A percentile compares a stretch with the other conserved stretches of the same genome.
Conservation (phyloP, 2,113 vertebrate species). For the Caloenas nicobarica region DNA sequence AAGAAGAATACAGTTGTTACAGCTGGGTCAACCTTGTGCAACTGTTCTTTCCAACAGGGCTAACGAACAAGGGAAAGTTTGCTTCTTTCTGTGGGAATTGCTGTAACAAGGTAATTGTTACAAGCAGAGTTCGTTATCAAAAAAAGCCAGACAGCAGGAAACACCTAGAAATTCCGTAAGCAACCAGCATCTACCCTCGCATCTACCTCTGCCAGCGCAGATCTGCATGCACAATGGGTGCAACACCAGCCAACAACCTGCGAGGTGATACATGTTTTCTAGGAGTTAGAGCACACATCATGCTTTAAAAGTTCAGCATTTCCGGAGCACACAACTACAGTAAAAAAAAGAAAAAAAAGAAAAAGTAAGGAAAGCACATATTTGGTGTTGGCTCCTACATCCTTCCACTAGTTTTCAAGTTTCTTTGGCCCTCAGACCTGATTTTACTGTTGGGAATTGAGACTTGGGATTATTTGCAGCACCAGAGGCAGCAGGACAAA, state of each 20-base stretch:
- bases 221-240: rapidly evolving
- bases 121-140: background rate
- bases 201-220: rapidly evolving
- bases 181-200: background rate
- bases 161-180: background rate
- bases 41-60: background rate
- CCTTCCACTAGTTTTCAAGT: background rate
- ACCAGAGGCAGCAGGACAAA: background rate
- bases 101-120: background rate
- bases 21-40: background rate
- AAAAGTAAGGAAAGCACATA: rapidly evolving
- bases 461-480: background rate
- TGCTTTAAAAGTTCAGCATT: background rate
- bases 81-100: background rate
- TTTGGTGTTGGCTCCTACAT: background rate
- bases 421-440: background rate
- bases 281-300: background rate
- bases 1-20: background rate
- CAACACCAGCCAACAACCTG: background rate
- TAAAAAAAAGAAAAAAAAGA: too few relatives aligned
- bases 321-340: background rate
- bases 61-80: background rate
- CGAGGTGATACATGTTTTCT: rapidly evolving
- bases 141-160: background rate
- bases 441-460: background rate